A percentile compares a stretch with the other conserved stretches of the same genome.
These are phyloP conservation scores for Acromyrmex echinatior DNA, from an alignment of 1,140 invertebrate genomes.

Conservation along the genomic window DNA sequence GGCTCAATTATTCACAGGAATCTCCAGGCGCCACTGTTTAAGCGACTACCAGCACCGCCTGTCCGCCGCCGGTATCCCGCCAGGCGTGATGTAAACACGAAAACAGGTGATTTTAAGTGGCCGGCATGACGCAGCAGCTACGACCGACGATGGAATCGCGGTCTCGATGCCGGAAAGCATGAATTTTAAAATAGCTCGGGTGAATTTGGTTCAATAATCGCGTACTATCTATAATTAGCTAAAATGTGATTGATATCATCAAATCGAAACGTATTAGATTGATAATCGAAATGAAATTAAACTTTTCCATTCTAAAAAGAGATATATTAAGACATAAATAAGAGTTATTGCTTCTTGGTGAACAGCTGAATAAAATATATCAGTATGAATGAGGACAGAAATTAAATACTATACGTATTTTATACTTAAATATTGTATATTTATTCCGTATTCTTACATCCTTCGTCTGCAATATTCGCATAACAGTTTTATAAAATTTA, in stretches of 20 bases:
- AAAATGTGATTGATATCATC: background rate
- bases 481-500: background rate
- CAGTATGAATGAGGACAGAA: background rate
- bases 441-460: background rate
- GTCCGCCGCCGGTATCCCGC: background rate
- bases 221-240: background rate
- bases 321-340: background rate
- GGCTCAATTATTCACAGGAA: slow-evolving; percentile 86
- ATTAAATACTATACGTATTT: background rate
- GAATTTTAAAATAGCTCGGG: slow-evolving; percentile 12
- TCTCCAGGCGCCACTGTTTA: slow-evolving; percentile 81
- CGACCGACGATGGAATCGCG: slow-evolving; percentile 2
- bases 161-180: background rate
- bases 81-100: slow-evolving; percentile 49
- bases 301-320: background rate
- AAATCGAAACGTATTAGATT: background rate
- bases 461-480: background rate
- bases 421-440: background rate
- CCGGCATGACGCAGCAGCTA: slow-evolving; percentile 42
- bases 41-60: slow-evolving; percentile 50
- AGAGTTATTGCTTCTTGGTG: background rate
- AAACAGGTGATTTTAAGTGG: slow-evolving; percentile 59
- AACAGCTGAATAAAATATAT: background rate
- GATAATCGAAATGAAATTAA: background rate
- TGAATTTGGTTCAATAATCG: slow-evolving; percentile 13